Base-by-base conservation (phyloP, 2,797 vertebrate genomes). In the Dermochelys coriacea region DNA sequence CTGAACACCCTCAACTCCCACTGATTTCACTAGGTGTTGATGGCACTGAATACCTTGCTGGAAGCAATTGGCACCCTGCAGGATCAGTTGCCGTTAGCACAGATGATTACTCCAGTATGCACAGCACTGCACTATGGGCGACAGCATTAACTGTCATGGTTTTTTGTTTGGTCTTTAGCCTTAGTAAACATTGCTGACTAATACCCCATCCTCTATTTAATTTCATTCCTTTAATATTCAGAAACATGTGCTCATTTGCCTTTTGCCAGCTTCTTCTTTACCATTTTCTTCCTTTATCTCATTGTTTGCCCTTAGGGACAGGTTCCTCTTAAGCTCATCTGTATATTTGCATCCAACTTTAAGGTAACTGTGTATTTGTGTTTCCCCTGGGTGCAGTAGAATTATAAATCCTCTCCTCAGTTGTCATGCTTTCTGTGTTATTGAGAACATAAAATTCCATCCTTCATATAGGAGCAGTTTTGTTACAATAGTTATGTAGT, bases 311-410 rank as follows among this genome's bases (percentile, higher is more conserved):
- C 98, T 98, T 99, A 98, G 99, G 99, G 99, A 99, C 95, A 98
- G 98, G 80, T 98, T 99, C 98, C 98, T 98, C 86, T 98, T 99
- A 98, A 99, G 98, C 97, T 97, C 99, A 96, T 98, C 99, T 98
- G 98, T 99, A 86, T 98, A 98, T 98, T 98, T 98, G 68, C 99
- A 99, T 97, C 99, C 99, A 68, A 99, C 99, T 59, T 98, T 99
- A 98, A 99, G 99, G 99, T 99, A 99, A 99, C 91, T 96, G 47
- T 41, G 55, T 97, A 88, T 97, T 50, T 89, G 68, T 91, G 57
- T 93, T 91, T 92, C 78, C 84, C 86, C 81, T 19, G 34, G 79
- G 87, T 93, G 85, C 95, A 93, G 87, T 96, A 93, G 92, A 84
- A 87, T 49, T 7, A 37, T 80, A 75, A 87, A 75, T 87, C 84